Evolutionary conservation across 2,888 invertebrate species (phyloP).

Genomic region (Platycheirus albimanus): DNA sequence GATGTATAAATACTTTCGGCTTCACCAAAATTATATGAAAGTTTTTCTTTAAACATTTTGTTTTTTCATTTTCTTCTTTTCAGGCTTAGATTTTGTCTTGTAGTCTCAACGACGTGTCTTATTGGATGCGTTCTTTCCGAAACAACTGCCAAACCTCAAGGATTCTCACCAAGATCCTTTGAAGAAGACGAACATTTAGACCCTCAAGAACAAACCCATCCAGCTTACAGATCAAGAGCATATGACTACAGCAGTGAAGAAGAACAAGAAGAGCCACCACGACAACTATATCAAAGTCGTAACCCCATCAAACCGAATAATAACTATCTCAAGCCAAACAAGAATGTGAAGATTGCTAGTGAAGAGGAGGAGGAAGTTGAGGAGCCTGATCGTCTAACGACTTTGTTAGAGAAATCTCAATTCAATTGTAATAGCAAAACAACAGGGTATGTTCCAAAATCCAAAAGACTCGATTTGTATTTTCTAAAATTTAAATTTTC

Average conservation of each 20-base stretch:
- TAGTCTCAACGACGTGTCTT: slow-evolving; percentile 78
- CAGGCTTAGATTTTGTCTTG: slow-evolving; percentile 76
- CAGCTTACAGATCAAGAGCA: slow-evolving; percentile 79
- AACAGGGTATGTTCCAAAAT: slow-evolving; percentile 85
- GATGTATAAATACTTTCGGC: too few species aligned
- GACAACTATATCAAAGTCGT: slow-evolving; percentile 79
- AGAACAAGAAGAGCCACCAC: slow-evolving; percentile 81
- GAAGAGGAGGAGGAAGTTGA: slow-evolving; percentile 89
- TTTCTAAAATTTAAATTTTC: too few species aligned
- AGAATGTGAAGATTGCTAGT: slow-evolving; percentile 76
- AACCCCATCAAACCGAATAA: slow-evolving; percentile 79
- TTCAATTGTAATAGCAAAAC: slow-evolving; percentile 91
- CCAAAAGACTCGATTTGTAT: too few species aligned
- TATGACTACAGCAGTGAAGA: slow-evolving; percentile 81
- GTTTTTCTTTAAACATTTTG: too few species aligned
- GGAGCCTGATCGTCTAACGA: slow-evolving; percentile 92
- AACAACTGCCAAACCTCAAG: slow-evolving; percentile 80
- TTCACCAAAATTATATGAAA: too few species aligned
- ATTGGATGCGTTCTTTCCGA: slow-evolving; percentile 77
- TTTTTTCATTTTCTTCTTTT: not conserved
- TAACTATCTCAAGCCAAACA: slow-evolving; percentile 78
- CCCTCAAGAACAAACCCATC: slow-evolving; percentile 82
- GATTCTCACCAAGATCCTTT: slow-evolving; percentile 80
- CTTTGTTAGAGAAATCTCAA: slow-evolving; percentile 91
- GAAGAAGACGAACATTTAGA: slow-evolving; percentile 80